Percentiles rank a stretch among this genome's conserved stretches.
phyloP scores from a whole-genome alignment of 1,140 invertebrate species.

The Drosophila lacertosa region DNA sequence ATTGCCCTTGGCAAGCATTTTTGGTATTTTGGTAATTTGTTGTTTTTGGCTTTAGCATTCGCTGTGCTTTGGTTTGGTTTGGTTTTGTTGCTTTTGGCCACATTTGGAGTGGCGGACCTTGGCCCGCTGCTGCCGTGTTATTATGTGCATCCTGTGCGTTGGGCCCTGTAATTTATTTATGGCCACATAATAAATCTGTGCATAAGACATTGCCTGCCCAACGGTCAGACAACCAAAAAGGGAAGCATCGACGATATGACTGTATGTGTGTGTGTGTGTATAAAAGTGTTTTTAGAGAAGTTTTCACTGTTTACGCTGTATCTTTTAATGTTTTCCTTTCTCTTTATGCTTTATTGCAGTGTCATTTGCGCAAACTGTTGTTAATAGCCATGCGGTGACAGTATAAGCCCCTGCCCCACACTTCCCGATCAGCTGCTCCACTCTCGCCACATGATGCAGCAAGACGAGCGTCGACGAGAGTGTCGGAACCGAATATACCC shows the following conservation, averaged over 20 bases:
- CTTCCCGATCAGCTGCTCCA: background rate
- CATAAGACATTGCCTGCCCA: conserved; percentile 68
- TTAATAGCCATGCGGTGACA: conserved; percentile 73
- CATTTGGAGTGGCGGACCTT: background rate
- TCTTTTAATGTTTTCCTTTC: conserved; percentile 66
- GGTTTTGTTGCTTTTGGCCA: conserved; percentile 13
- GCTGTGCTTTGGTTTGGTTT: conserved; percentile 12
- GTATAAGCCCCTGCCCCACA: background rate
- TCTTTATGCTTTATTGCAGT: conserved; percentile 71
- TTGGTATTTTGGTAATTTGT: conserved; percentile 27
- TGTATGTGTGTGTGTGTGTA: conserved; percentile 26
- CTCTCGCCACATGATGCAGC: background rate
- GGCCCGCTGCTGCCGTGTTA: conserved; percentile 29
- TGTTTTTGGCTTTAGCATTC: conserved; percentile 19
- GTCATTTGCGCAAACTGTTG: conserved; percentile 79
- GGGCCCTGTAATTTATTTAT: conserved; percentile 78
- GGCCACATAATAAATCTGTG: conserved; percentile 80
- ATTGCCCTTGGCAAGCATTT: conserved; percentile 38
- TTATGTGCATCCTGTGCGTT: conserved; percentile 60
- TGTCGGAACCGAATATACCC: no score
- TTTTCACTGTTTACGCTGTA: conserved; percentile 18
- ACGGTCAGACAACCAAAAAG: conserved; percentile 12
- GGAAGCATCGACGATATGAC: conserved; percentile 4
- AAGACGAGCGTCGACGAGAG: no score
- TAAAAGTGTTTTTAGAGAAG: background rate